A percentile compares a stretch with the other conserved stretches of the same genome.
Evolutionary conservation across 2,797 vertebrate species (phyloP).

Genomic region (Sarcophilus harrisii): DNA sequence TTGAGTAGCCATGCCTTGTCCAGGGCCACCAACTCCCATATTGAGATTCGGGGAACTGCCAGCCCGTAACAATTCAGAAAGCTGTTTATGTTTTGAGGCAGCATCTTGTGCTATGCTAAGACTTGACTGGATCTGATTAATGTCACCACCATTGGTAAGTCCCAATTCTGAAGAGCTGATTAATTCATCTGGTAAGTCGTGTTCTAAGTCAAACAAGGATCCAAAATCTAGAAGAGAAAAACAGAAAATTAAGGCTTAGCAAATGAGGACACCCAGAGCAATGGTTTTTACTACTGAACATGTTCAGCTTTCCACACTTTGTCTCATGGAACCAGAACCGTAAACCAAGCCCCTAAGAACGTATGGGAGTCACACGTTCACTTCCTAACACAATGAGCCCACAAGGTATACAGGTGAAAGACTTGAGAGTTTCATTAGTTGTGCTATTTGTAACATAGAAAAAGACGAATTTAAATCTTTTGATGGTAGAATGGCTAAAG

Average conservation of each 20-base stretch:
- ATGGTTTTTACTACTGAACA: neutral
- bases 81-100: conserved; percentile 98
- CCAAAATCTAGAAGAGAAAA: conserved; percentile 92
- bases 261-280: neutral
- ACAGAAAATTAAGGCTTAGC: conserved; percentile 56
- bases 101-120: conserved; percentile 94
- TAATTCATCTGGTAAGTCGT: conserved; percentile 98
- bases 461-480: neutral
- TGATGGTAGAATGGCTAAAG: neutral
- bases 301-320: neutral
- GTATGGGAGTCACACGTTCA: neutral
- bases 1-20: conserved; percentile 85
- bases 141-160: conserved; percentile 93
- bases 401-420: neutral
- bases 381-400: neutral
- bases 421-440: neutral
- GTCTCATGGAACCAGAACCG: neutral
- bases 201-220: conserved; percentile 97
- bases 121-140: conserved; percentile 93
- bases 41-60: conserved; percentile 88
- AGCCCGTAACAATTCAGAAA: conserved; percentile 95
- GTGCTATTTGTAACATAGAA: neutral
- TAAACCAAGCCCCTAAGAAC: neutral
- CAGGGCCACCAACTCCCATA: conserved; percentile 89
- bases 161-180: conserved; percentile 96